These are phyloP conservation scores for Kryptolebias marmoratus DNA, from an alignment of 2,113 vertebrate species.

Conservation along the genomic window DNA sequence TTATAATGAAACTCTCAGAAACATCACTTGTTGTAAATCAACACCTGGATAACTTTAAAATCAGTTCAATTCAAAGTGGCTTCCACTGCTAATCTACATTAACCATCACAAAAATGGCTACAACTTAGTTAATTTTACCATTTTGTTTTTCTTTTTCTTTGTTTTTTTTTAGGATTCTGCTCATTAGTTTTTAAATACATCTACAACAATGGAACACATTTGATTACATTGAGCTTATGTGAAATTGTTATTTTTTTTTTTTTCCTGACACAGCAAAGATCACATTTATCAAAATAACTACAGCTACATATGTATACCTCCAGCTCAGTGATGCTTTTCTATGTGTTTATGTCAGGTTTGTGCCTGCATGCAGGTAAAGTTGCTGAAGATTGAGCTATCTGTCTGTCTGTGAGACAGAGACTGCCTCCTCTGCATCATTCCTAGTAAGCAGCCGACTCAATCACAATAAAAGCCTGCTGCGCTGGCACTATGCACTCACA, in stretches of 20 bases:
- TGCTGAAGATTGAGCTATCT: conserved; percentile 54
- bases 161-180: not conserved
- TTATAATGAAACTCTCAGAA: no score
- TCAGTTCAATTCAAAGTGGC: no score
- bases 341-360: not conserved
- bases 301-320: not conserved
- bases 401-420: conserved; percentile 47
- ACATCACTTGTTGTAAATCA: no score
- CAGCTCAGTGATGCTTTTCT: conserved; percentile 2
- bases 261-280: not conserved
- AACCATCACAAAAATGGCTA: no score
- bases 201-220: not conserved
- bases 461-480: conserved; percentile 69
- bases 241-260: not conserved
- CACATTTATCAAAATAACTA: not conserved
- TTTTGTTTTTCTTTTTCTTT: no score
- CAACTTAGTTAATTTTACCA: no score
- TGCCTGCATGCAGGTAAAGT: conserved; percentile 23
- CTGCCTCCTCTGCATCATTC: conserved; percentile 63
- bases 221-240: not conserved
- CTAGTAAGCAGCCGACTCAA: conserved; percentile 66
- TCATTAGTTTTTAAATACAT: not conserved
- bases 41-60: no score
- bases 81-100: no score
- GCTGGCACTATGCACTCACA: conserved; percentile 46